Conservation (phyloP, 2,888 invertebrate species). For the Myathropa florea region DNA sequence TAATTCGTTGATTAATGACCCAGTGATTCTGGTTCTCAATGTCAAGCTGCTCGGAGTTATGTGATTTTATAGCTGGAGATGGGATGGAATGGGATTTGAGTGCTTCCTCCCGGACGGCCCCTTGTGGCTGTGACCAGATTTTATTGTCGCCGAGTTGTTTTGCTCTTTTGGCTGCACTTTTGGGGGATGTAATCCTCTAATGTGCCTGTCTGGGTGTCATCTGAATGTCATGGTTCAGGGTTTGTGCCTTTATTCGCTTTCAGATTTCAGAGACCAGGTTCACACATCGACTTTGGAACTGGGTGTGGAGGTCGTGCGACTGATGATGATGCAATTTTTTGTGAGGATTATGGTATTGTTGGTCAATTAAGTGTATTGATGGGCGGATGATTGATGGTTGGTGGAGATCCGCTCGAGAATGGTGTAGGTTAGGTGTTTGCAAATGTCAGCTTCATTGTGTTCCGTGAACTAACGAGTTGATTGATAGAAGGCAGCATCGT, state of each 20-base stretch:
- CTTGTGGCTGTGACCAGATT: conserved; percentile 15
- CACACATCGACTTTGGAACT: conserved; percentile 21
- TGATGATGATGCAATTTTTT: conserved; percentile 56
- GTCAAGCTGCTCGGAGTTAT: conserved; percentile 68
- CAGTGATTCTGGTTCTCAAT: conserved; percentile 70
- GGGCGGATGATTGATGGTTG: conserved; percentile 45
- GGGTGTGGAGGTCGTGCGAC: conserved; percentile 55
- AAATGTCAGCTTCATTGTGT: background rate
- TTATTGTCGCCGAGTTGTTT: conserved; percentile 50
- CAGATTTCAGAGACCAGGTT: too few relatives aligned
- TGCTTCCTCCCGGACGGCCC: conserved; percentile 3
- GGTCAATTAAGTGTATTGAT: conserved; percentile 48
- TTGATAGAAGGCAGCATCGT: background rate
- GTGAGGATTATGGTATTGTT: conserved; percentile 1
- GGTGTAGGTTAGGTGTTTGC: conserved; percentile 6
- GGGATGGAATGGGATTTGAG: conserved; percentile 43
- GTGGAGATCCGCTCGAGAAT: background rate
- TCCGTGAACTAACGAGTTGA: conserved; percentile 15
- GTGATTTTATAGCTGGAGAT: conserved; percentile 47
- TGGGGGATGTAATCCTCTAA: conserved; percentile 64
- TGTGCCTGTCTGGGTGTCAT: conserved; percentile 65
- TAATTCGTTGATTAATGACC: conserved; percentile 71
- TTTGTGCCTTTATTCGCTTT: background rate
- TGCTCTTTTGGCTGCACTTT: conserved; percentile 51
- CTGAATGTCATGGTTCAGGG: conserved; percentile 62